Conservation (phyloP, 2,888 invertebrate genomes). For the Arge pagana region DNA sequence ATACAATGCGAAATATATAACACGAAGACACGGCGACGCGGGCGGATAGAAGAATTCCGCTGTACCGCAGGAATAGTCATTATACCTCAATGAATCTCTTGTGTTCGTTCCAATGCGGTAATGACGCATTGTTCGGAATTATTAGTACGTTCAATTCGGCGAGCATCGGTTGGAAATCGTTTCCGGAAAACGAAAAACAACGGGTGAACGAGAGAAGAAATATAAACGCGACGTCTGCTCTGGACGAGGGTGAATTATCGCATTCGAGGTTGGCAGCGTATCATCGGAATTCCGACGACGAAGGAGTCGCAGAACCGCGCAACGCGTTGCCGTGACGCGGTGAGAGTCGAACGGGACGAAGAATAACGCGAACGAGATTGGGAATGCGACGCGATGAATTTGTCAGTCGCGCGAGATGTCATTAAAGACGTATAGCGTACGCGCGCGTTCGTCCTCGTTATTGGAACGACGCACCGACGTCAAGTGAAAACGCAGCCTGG, state of each 20-base stretch:
- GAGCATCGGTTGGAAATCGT: background rate
- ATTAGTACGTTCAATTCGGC: slow-evolving; percentile 38
- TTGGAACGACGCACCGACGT: slow-evolving; percentile 16
- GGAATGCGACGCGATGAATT: slow-evolving; percentile 6
- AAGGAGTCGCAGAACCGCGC: background rate
- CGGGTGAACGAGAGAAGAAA: too few species aligned
- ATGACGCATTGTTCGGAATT: slow-evolving; percentile 55
- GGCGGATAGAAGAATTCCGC: slow-evolving; percentile 28
- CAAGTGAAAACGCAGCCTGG: slow-evolving; percentile 16
- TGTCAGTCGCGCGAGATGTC: slow-evolving; percentile 19
- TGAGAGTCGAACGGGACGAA: too few species aligned
- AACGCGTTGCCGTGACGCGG: too few species aligned
- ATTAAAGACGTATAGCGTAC: slow-evolving; percentile 18
- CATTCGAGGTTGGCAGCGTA: too few species aligned
- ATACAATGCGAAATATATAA: slow-evolving; percentile 53
- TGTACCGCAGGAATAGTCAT: too few species aligned
- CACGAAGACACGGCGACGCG: slow-evolving; percentile 51
- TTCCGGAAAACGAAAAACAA: too few species aligned
- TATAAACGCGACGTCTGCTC: too few species aligned
- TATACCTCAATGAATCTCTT: slow-evolving; percentile 55
- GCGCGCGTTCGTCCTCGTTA: slow-evolving; percentile 19
- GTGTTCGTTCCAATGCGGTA: slow-evolving; percentile 53
- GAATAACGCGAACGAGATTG: too few species aligned
- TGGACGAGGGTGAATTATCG: too few species aligned
- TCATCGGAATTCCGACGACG: background rate